Conservation (phyloP, 2,888 invertebrate species). For the Oxycera nigricornis region DNA sequence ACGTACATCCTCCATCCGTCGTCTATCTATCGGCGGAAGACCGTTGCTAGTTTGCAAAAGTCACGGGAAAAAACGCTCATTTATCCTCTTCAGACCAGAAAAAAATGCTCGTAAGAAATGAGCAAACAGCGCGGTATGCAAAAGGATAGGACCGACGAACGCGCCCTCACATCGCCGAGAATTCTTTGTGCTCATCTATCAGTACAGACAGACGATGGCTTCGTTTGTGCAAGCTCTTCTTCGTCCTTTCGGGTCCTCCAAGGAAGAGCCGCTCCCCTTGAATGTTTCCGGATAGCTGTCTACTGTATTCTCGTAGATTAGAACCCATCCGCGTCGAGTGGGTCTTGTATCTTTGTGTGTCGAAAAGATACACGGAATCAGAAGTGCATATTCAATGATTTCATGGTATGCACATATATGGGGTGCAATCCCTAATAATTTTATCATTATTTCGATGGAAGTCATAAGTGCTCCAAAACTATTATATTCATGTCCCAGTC, state of each 20-base stretch:
- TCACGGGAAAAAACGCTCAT: constrained; percentile 26
- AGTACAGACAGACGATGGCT: constrained; percentile 45
- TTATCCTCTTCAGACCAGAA: constrained; percentile 33
- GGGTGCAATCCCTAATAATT: no score
- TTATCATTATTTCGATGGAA: no score
- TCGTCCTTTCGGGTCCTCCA: background rate
- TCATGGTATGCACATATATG: no score
- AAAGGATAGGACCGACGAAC: constrained; percentile 28
- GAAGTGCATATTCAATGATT: no score
- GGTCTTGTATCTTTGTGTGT: no score
- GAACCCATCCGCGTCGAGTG: no score
- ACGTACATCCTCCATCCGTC: background rate
- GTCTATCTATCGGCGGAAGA: constrained; percentile 1
- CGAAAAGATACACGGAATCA: no score
- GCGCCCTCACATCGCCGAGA: constrained; percentile 24
- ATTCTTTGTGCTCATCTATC: constrained; percentile 47
- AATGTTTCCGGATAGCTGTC: no score
- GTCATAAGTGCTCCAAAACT: no score
- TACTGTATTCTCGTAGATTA: no score
- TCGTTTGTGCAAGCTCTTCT: constrained; percentile 38
- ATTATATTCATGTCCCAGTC: no score
- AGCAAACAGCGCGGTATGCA: background rate
- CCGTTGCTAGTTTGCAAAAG: constrained; percentile 3
- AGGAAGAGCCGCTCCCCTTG: no score
- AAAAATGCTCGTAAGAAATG: constrained; percentile 17